Percentiles rank a stretch among this genome's conserved stretches.
These are phyloP conservation scores for Morpho helenor DNA, from an alignment of 2,888 invertebrate genomes.

Conservation along the genomic window DNA sequence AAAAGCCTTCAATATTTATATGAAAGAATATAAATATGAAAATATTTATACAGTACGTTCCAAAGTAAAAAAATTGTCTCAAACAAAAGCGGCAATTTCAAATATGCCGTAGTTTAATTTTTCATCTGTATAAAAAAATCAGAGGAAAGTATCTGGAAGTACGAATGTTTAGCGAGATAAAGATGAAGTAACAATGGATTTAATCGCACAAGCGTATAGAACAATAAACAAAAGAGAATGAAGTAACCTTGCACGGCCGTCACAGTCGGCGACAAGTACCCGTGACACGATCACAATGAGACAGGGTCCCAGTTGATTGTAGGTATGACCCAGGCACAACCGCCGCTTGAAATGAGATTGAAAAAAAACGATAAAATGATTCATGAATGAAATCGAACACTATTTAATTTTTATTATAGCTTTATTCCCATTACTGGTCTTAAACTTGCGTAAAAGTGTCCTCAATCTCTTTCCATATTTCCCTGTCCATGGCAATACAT, in stretches of 20 bases:
- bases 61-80: background rate
- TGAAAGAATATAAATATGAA: background rate
- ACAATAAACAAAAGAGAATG: conserved; percentile 22
- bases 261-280: conserved; percentile 17
- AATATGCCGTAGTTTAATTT: conserved; percentile 7
- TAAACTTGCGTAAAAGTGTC: too few relatives aligned
- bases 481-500: too few relatives aligned
- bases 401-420: too few relatives aligned
- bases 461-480: too few relatives aligned
- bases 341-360: conserved; percentile 43
- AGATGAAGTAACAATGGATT: conserved; percentile 22
- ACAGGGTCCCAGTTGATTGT: conserved; percentile 65
- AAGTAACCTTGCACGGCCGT: conserved; percentile 27
- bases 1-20: background rate
- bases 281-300: conserved; percentile 44
- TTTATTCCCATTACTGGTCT: too few relatives aligned
- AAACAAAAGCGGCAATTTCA: conserved; percentile 5
- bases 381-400: conserved; percentile 1
- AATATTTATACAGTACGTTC: background rate
- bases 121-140: conserved; percentile 3
- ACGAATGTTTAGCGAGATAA: conserved; percentile 16
- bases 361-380: conserved; percentile 31
- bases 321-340: conserved; percentile 69
- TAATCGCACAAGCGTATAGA: conserved; percentile 23
- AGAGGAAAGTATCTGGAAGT: conserved; percentile 17